These are phyloP conservation scores for Anthrax anthrax DNA, from an alignment of 2,888 invertebrate species.

Conservation along the genomic window DNA sequence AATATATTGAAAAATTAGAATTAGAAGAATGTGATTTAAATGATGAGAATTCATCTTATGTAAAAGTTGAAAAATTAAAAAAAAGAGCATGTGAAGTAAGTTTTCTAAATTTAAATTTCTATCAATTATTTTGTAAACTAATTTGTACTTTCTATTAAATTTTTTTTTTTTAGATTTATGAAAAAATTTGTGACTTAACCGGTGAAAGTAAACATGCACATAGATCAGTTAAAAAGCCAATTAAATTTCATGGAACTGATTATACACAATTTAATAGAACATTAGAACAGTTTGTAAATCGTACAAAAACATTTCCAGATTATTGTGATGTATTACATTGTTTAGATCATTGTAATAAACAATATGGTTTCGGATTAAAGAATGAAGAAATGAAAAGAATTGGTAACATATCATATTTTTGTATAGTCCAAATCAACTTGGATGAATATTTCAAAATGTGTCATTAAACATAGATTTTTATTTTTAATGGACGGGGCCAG, in stretches of 20 bases:
- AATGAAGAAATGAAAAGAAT: constrained; percentile 30
- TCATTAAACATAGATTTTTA: too few relatives aligned
- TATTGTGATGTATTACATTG: constrained; percentile 38
- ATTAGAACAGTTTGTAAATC: constrained; percentile 30
- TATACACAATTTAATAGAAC: constrained; percentile 31
- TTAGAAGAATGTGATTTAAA: constrained; percentile 56
- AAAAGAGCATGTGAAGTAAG: constrained; percentile 30
- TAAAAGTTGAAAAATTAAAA: constrained; percentile 44
- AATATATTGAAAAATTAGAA: constrained; percentile 52
- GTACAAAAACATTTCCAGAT: constrained; percentile 37
- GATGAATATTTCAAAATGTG: too few relatives aligned
- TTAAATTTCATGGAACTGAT: constrained; percentile 26
- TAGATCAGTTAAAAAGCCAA: constrained; percentile 29
- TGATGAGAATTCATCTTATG: constrained; percentile 56
- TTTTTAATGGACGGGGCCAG: too few relatives aligned
- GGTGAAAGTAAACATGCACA: constrained; percentile 35
- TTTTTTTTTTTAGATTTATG: constrained; percentile 24
- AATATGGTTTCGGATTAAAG: constrained; percentile 23
- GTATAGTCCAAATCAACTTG: too few relatives aligned
- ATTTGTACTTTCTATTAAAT: too few relatives aligned
- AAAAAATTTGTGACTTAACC: constrained; percentile 50
- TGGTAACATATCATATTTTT: constrained; percentile 24
- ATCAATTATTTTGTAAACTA: too few relatives aligned
- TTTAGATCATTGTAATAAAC: constrained; percentile 30
- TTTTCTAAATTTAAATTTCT: not conserved